Conservation (phyloP, 2,113 vertebrate species). For the Antigone vipio region DNA sequence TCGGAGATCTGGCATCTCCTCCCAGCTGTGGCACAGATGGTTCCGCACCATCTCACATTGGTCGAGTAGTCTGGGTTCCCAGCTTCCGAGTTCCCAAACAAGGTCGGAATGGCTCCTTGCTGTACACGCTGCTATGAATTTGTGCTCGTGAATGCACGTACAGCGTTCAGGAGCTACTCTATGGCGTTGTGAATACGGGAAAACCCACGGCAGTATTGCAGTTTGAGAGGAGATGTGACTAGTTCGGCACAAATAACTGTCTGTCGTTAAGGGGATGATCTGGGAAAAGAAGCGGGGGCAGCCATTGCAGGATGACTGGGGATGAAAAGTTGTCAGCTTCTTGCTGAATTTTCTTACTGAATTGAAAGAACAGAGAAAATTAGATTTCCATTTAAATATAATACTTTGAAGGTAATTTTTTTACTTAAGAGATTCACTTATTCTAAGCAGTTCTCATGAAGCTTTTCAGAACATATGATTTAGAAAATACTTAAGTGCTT, state of each 20-base stretch:
- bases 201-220: fast-evolving
- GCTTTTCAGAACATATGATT: not conserved
- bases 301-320: not conserved
- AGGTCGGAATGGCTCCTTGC: not conserved
- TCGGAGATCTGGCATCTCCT: not conserved
- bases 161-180: fast-evolving
- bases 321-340: not conserved
- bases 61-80: fast-evolving
- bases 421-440: not conserved
- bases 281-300: fast-evolving
- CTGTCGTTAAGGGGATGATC: not conserved
- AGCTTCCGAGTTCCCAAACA: not conserved
- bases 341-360: not conserved
- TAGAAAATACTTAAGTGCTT: not conserved
- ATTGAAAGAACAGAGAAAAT: not conserved
- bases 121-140: fast-evolving
- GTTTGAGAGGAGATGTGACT: fast-evolving
- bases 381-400: not conserved
- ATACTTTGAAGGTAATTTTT: not conserved
- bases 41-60: fast-evolving
- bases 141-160: fast-evolving
- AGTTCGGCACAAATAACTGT: fast-evolving
- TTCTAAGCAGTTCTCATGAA: not conserved
- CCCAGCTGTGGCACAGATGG: not conserved
- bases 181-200: fast-evolving